phyloP scores from a whole-genome alignment of 2,888 invertebrate species.

The Calephelis perditalis region DNA sequence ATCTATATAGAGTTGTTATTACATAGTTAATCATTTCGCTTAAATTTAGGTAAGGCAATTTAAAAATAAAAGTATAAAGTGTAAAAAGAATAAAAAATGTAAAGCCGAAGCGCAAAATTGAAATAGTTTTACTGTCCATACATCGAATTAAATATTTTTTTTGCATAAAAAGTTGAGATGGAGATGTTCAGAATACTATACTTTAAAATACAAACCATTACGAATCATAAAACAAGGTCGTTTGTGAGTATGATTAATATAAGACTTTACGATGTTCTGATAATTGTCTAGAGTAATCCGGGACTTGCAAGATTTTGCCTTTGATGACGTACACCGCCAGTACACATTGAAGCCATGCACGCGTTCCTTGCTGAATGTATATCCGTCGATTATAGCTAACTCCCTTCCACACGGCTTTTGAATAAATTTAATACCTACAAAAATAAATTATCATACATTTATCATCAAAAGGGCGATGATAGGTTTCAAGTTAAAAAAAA shows the following conservation, averaged over 20 bases:
- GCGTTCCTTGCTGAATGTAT: conserved; percentile 36
- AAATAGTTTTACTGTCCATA: no score
- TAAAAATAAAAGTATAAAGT: no score
- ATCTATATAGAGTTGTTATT: no score
- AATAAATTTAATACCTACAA: conserved; percentile 17
- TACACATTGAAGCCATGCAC: conserved; percentile 26
- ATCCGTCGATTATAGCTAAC: conserved; percentile 26
- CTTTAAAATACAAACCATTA: conserved; percentile 15
- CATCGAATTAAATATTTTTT: no score
- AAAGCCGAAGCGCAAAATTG: no score
- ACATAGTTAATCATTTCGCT: no score
- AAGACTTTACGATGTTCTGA: conserved; percentile 7
- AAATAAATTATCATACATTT: conserved; percentile 14
- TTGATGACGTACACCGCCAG: conserved; percentile 33
- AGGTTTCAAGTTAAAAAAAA: no score
- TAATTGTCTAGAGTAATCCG: conserved; percentile 19
- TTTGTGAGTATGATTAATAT: conserved; percentile 27
- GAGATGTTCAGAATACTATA: neutral
- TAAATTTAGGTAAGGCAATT: no score
- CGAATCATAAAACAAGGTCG: conserved; percentile 21
- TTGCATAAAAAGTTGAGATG: no score
- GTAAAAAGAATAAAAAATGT: no score
- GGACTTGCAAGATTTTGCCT: conserved; percentile 24
- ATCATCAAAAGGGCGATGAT: no score
- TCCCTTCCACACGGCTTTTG: conserved; percentile 11